Base-by-base conservation (phyloP, 53 echinoderm and acorn worm species). In the Crossaster papposus region DNA sequence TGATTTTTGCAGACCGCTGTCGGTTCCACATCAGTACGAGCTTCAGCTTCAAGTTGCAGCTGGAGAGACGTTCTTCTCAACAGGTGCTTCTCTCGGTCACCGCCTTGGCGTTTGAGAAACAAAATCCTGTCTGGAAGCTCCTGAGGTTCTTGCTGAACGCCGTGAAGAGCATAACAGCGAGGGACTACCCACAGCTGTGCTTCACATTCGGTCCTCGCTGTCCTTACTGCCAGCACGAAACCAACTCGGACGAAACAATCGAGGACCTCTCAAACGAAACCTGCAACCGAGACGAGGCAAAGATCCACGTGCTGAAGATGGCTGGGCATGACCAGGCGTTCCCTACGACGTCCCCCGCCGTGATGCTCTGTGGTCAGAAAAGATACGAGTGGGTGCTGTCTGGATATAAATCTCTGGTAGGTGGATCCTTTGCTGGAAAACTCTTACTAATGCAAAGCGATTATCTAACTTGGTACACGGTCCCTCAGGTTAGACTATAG, bases 181-280 rank as follows among this genome's bases (percentile, higher is more conserved):
- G 85, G 72, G 85, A 85, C 32, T 85, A 72, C n/a, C 73, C 85
- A 15, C 54, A 85, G 6, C 18, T 85, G 30, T 32, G 33, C 22
- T 85, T 85, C 54, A 73, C 73, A 31, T 85, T 85, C 52, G 85
- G 85, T 72, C 85, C 85, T 14, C 85, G 73, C 26, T 85, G 85
- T 52, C 54, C 54, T 10, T 72, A 51, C 51, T 85, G 85, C 26
- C 34, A 33, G n/a, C 65, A 33, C 55, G 33, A 34, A n/a, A 23
- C 22, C 64, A 34, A 23, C 28, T 4, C 20, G n/a, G 54, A 22
- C 26, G 31, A 0, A 32, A 17, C 38, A 2, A 29, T 1, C 8
- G 70, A 52, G 23, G 20, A 5, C 51, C 28, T 24, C 1, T n/a
- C 18, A 7, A 0, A 14, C 3, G 80, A 54, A 31, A 31, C 13